Evolutionary conservation across 1,140 invertebrate species (phyloP).

Genomic region (Bombus sibiricus): DNA sequence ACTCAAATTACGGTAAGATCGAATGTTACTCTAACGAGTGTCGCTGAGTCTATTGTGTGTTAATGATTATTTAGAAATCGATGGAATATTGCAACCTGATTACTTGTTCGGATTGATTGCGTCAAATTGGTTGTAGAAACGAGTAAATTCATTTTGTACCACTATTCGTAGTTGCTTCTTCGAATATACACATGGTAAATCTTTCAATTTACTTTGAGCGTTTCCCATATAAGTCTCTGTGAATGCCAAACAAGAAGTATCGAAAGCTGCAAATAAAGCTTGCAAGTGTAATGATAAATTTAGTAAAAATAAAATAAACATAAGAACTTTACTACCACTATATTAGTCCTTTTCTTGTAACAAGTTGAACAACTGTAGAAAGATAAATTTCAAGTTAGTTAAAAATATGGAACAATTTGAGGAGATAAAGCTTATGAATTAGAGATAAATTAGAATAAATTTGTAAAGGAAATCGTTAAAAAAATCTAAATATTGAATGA

Average conservation of each 20-base stretch:
- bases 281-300: slow-evolving; percentile 23
- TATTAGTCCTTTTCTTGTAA: no score
- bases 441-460: no score
- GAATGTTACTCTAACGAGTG: slow-evolving; percentile 16
- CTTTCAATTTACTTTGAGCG: neutral
- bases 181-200: neutral
- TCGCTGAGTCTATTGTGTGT: slow-evolving; percentile 35
- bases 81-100: slow-evolving; percentile 9
- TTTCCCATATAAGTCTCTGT: neutral
- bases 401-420: neutral
- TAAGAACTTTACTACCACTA: neutral
- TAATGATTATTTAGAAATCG: slow-evolving; percentile 38
- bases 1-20: slow-evolving; percentile 11
- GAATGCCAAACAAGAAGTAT: neutral
- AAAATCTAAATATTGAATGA: no score
- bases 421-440: no score
- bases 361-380: no score
- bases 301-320: slow-evolving; percentile 16
- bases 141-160: neutral
- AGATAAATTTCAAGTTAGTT: neutral
- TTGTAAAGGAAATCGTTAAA: no score
- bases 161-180: neutral
- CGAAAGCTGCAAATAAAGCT: neutral
- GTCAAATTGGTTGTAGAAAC: neutral
- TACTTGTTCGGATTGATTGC: neutral